Evolutionary conservation across 2,888 invertebrate species (phyloP).

Genomic region (Cyrtodaria siliqua): DNA sequence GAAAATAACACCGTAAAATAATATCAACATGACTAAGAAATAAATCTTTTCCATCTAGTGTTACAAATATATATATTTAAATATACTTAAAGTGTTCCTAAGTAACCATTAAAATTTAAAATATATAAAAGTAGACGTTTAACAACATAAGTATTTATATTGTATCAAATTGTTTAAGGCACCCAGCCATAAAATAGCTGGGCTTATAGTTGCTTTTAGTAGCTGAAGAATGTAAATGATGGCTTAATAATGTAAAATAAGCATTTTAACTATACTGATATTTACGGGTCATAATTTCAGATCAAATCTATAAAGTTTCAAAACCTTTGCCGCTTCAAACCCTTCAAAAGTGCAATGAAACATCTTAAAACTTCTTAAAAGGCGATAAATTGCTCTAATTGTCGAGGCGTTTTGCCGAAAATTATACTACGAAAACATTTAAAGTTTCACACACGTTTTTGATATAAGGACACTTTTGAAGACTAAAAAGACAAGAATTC

Average conservation of each 20-base stretch:
- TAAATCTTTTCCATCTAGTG: too few species aligned
- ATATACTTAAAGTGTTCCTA: too few species aligned
- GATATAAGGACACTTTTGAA: too few species aligned
- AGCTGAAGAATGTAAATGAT: slow-evolving; percentile 1
- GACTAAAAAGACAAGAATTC: too few species aligned
- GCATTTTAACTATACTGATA: slow-evolving; percentile 9
- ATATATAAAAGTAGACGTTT: too few species aligned
- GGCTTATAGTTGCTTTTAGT: neutral
- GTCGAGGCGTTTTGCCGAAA: neutral
- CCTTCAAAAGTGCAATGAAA: slow-evolving; percentile 18
- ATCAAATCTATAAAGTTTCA: slow-evolving; percentile 17
- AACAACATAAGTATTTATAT: slow-evolving; percentile 2
- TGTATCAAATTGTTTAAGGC: slow-evolving; percentile 21
- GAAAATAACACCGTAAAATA: too few species aligned
- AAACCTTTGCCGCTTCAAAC: slow-evolving; percentile 34
- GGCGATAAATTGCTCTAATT: slow-evolving; percentile 49
- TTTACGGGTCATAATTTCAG: slow-evolving; percentile 16
- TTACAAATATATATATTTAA: too few species aligned
- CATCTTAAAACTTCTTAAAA: slow-evolving; percentile 16
- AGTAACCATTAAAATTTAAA: too few species aligned
- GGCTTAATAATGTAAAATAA: slow-evolving; percentile 27
- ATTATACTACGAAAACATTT: too few species aligned
- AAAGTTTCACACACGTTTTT: too few species aligned
- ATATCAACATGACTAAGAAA: too few species aligned
- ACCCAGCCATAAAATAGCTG: slow-evolving; percentile 17